Percentiles rank a stretch among this genome's conserved stretches.
These are phyloP conservation scores for Aromia moschata DNA, from an alignment of 2,888 invertebrate genomes.

Conservation along the genomic window DNA sequence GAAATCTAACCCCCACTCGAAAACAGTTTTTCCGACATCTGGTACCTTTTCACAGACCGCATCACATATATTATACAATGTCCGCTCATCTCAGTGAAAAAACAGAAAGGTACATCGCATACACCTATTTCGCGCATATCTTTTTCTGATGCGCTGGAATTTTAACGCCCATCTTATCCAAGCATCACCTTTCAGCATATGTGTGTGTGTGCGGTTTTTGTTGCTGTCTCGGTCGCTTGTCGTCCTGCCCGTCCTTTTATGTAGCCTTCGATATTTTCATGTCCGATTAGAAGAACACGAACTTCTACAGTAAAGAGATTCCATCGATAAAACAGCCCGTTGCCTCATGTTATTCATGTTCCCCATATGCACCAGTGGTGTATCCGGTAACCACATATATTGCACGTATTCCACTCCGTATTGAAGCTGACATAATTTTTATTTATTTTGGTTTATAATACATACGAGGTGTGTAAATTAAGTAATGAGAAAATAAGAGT, in stretches of 20 bases:
- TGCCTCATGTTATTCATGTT: constrained; percentile 35
- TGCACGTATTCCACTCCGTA: too few species aligned
- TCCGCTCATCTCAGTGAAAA: too few species aligned
- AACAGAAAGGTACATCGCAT: too few species aligned
- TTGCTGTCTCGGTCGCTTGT: constrained; percentile 25
- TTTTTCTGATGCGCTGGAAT: constrained; percentile 9
- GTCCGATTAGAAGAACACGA: constrained; percentile 46
- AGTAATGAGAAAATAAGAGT: too few species aligned
- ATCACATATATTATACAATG: background rate
- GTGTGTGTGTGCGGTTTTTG: constrained; percentile 27
- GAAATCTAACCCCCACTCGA: too few species aligned
- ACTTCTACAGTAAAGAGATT: constrained; percentile 42
- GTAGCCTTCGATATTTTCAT: constrained; percentile 46
- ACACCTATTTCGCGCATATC: background rate
- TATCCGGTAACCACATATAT: constrained; percentile 23
- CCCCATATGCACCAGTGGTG: constrained; percentile 32
- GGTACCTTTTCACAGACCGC: background rate
- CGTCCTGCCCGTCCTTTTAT: constrained; percentile 41
- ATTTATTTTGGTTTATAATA: too few species aligned
- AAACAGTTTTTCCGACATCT: too few species aligned
- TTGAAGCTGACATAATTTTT: too few species aligned
- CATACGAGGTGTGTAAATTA: too few species aligned
- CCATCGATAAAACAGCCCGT: constrained; percentile 37
- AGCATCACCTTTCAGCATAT: constrained; percentile 28
- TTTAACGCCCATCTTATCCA: constrained; percentile 27